Base-by-base conservation (phyloP, 2,797 vertebrate genomes). In the Esox masquinongy region DNA sequence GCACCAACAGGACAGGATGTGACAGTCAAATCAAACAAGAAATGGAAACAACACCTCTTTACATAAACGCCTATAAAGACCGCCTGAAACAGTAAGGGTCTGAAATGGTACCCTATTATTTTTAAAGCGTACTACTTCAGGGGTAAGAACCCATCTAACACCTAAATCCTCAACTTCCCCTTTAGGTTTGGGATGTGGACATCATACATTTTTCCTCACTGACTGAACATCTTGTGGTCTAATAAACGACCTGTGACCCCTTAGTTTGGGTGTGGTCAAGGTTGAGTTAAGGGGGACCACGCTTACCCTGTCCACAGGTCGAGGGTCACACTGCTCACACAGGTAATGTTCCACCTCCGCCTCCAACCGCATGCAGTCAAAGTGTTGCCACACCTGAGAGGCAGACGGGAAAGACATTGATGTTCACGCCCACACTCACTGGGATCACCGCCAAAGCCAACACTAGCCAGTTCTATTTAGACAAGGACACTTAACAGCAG, bases 381-480 rank as follows among this genome's bases (percentile, higher is more conserved):
- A 99, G 90, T 99, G 98, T 92, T 99, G 98, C 98, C 98, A 99
- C 5, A 98, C 98, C 98, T 99, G 1, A 73, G 19, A 84, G 24
- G 36, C 36, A 73, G 36, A 50, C 68, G 43, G 43, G 43, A 47
- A 14, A 64, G 68, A 73, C 15, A 43, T 0, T 8, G 29, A 19
- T 1, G 47, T 0, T 16, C 16, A 71, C 50, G 12, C 72, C 12
- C 8, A 39, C 29, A n/a, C 53, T 22, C 53, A 56, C n/a, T n/a
- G n/a, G 53, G 7, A 56, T 22, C 53, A n/a, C n/a, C 19, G 53
- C 53, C n/a, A 22, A 56, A 56, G 2, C 7, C 24, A 24, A 26
- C 22, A 24, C 56, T 61, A 61, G 24, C 56, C 4, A 26, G 22
- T 24, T 61, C 3, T 24, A 12, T 24, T 47, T 4, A 14, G 56